These are phyloP conservation scores for Campylorhamphus procurvoides DNA, from an alignment of 2,113 vertebrate genomes.

Conservation along the genomic window DNA sequence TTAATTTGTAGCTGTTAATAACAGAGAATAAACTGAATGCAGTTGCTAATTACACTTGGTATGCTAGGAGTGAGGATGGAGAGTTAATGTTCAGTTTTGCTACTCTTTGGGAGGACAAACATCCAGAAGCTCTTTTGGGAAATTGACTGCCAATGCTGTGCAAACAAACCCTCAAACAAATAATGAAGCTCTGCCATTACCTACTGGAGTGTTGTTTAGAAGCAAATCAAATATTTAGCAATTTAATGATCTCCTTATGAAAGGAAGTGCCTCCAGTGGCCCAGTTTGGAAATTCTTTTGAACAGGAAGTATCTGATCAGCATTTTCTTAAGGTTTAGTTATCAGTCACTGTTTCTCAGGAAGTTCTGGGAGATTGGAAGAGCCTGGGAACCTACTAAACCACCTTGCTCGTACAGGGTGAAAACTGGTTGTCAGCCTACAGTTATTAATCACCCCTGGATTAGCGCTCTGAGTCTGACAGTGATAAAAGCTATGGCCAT, in stretches of 20 bases:
- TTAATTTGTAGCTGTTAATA: not conserved
- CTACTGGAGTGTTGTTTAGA: not conserved
- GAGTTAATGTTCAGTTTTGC: not conserved
- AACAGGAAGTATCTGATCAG: not conserved
- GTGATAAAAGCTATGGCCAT: not conserved
- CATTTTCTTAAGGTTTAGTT: not conserved
- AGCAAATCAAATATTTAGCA: not conserved
- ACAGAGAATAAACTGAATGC: not conserved
- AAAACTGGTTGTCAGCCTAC: not conserved
- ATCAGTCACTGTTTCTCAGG: not conserved
- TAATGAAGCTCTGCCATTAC: not conserved
- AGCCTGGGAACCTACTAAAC: not conserved
- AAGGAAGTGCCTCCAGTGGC: not conserved
- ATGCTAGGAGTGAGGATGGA: not conserved
- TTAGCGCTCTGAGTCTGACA: not conserved
- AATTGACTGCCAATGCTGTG: not conserved
- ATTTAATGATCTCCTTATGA: not conserved
- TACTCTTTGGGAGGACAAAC: not conserved
- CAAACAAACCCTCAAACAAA: not conserved
- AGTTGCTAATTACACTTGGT: not conserved
- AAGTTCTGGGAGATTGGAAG: not conserved
- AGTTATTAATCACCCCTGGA: not conserved
- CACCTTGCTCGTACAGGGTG: rapidly evolving
- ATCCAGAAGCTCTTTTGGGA: not conserved
- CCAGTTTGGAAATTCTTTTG: not conserved